Percentiles rank a stretch among this genome's conserved stretches.
Conservation (phyloP, 2,113 vertebrate species). For the Physeter macrocephalus region DNA sequence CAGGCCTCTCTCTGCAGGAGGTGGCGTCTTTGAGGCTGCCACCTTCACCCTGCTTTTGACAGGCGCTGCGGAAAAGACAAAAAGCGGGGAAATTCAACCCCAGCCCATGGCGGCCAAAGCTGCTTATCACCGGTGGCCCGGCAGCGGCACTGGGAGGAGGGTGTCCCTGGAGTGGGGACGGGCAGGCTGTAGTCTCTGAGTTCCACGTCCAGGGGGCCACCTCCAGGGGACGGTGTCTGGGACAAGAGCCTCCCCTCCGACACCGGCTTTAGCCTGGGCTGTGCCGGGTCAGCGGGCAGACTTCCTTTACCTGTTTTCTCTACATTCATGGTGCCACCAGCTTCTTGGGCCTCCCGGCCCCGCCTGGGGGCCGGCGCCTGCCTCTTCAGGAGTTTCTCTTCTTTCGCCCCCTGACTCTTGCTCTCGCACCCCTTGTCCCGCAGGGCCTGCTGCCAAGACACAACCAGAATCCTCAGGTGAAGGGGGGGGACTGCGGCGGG, state of each 20-base stretch:
- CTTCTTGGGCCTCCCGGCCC: conserved; percentile 50
- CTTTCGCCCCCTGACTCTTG: conserved; percentile 79
- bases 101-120: conserved; percentile 5
- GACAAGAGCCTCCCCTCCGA: background rate
- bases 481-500: background rate
- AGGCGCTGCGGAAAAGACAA: conserved; percentile 32
- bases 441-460: conserved; percentile 78
- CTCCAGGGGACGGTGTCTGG: background rate
- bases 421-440: conserved; percentile 80
- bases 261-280: background rate
- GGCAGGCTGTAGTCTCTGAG: background rate
- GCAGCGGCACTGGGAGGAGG: background rate
- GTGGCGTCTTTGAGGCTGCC: conserved; percentile 30
- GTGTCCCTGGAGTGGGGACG: background rate
- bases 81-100: conserved; percentile 47
- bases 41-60: conserved; percentile 26
- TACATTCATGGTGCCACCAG: conserved; percentile 71
- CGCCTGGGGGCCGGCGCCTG: background rate
- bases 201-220: background rate
- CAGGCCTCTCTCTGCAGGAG: background rate
- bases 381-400: conserved; percentile 73
- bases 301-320: conserved; percentile 78
- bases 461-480: conserved; percentile 58
- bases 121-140: conserved; percentile 18
- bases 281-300: background rate